phyloP scores from a whole-genome alignment of 2,113 vertebrate genomes.

The Mungos mungo region DNA sequence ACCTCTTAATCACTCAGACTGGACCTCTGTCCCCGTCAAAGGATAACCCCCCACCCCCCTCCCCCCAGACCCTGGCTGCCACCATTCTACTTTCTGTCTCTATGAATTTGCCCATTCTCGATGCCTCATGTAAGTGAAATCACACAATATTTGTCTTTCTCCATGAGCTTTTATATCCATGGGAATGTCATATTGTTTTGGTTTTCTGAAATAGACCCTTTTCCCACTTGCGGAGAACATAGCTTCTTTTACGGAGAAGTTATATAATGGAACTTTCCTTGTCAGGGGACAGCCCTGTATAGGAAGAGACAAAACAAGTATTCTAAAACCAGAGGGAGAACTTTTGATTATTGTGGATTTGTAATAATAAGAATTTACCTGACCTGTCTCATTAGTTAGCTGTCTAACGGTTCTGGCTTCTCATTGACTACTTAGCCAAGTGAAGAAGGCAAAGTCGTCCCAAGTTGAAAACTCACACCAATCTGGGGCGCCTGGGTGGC shows the following conservation, averaged over 20 bases:
- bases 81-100: background rate
- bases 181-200: background rate
- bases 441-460: background rate
- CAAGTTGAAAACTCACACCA: background rate
- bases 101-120: background rate
- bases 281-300: background rate
- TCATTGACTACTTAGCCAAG: background rate
- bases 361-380: background rate
- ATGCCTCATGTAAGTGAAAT: background rate
- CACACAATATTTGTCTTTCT: background rate
- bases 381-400: background rate
- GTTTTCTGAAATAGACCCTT: background rate
- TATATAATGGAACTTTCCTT: background rate
- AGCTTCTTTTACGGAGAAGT: background rate
- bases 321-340: background rate
- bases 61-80: background rate
- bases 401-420: background rate
- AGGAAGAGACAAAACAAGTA: background rate
- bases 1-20: background rate
- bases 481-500: too few relatives aligned
- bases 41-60: background rate
- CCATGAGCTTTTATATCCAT: background rate
- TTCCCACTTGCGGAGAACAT: background rate
- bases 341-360: background rate
- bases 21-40: background rate